Conservation (phyloP, 2,888 invertebrate species). For the Andrena flavipes region DNA sequence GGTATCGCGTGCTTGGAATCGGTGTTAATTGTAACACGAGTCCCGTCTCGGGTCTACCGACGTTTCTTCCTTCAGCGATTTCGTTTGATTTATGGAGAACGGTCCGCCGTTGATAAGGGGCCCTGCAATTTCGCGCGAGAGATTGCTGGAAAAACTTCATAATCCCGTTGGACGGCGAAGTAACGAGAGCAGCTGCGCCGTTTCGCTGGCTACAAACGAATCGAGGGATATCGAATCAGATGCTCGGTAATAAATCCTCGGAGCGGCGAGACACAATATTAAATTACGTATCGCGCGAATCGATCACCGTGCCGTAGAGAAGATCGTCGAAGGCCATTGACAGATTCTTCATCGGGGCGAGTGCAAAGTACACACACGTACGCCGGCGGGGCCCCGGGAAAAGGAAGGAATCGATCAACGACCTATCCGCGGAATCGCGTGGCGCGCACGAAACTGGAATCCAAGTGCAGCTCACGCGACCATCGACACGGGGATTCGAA, state of each 20-base stretch:
- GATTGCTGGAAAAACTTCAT: not conserved
- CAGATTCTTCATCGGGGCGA: not conserved
- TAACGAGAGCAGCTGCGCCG: not conserved
- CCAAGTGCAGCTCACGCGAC: slow-evolving; percentile 73
- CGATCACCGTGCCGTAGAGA: not conserved
- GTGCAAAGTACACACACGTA: not conserved
- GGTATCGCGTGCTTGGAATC: slow-evolving; percentile 60
- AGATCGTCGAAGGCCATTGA: not conserved
- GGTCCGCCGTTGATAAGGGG: slow-evolving; percentile 10
- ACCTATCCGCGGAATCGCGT: not conserved
- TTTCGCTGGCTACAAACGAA: not conserved
- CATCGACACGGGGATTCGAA: slow-evolving; percentile 3
- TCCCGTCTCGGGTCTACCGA: slow-evolving; percentile 37
- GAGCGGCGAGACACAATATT: too few species aligned
- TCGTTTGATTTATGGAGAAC: slow-evolving; percentile 29
- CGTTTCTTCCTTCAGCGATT: slow-evolving; percentile 31
- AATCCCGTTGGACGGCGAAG: not conserved
- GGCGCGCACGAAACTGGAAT: not conserved
- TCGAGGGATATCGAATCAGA: too few species aligned
- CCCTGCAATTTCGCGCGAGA: not conserved
- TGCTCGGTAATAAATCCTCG: too few species aligned
- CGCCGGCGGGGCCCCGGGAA: too few species aligned
- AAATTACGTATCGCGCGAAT: not conserved
- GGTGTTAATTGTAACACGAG: slow-evolving; percentile 63
- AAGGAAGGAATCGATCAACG: not conserved